A percentile compares a stretch with the other conserved stretches of the same genome.
These are phyloP conservation scores for Eupithecia insigniata DNA, from an alignment of 2,888 invertebrate species.

Conservation along the genomic window DNA sequence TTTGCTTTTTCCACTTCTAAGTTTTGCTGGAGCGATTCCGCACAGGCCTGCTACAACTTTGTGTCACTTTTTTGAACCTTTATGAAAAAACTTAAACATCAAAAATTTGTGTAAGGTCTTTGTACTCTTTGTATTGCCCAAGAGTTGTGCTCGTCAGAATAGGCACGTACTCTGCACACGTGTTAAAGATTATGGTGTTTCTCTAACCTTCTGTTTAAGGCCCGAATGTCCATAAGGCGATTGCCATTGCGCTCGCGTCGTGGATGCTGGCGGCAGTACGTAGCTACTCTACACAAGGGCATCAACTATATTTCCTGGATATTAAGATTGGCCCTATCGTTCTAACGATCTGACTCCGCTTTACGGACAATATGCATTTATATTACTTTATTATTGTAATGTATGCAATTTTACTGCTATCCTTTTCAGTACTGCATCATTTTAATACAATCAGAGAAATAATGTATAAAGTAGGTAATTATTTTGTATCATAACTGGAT, in stretches of 20 bases:
- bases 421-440: slow-evolving; percentile 7
- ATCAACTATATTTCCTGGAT: slow-evolving; percentile 74
- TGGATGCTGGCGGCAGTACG: slow-evolving; percentile 30
- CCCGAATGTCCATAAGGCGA: slow-evolving; percentile 45
- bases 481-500: background rate
- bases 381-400: slow-evolving; percentile 33
- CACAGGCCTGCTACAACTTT: background rate
- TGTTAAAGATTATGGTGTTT: slow-evolving; percentile 52
- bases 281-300: slow-evolving; percentile 66
- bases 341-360: slow-evolving; percentile 38
- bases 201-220: slow-evolving; percentile 60
- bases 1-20: background rate
- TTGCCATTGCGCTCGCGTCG: slow-evolving; percentile 56
- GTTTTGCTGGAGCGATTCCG: background rate
- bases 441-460: background rate
- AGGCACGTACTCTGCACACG: slow-evolving; percentile 34
- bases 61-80: background rate
- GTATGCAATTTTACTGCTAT: slow-evolving; percentile 19
- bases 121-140: slow-evolving; percentile 4
- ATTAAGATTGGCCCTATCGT: slow-evolving; percentile 57
- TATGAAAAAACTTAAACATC: background rate
- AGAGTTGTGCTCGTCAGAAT: slow-evolving; percentile 10
- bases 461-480: background rate
- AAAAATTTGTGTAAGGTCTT: background rate
- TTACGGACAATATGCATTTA: slow-evolving; percentile 32